Percentiles rank a stretch among this genome's conserved stretches.
Evolutionary conservation across 1,140 invertebrate genomes (phyloP).

Genomic region (Medauroidea extradentata): DNA sequence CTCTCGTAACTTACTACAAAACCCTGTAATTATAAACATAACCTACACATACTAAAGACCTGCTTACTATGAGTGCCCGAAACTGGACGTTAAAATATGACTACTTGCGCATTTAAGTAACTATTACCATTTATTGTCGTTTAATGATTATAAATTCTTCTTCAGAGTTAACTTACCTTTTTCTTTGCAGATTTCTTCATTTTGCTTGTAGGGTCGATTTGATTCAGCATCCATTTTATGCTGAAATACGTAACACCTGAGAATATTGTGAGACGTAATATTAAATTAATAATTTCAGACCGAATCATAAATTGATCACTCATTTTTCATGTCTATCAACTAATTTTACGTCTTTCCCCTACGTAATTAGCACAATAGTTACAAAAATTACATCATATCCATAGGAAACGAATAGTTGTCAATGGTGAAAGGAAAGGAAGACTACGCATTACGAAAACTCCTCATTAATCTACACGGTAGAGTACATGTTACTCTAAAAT

Average conservation of each 20-base stretch:
- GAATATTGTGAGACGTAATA: conserved; percentile 6
- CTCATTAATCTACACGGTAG: no score
- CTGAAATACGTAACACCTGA: conserved; percentile 8
- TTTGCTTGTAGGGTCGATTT: conserved; percentile 9
- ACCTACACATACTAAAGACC: not conserved
- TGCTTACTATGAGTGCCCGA: not conserved
- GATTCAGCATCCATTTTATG: conserved; percentile 11
- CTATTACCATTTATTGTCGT: no score
- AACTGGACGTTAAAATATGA: not conserved
- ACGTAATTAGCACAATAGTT: no score
- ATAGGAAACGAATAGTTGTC: no score
- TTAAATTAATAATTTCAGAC: conserved; percentile 7
- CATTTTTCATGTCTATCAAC: no score
- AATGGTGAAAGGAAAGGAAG: no score
- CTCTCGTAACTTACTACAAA: not conserved
- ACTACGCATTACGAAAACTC: no score
- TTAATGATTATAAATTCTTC: not conserved
- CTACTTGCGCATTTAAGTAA: no score
- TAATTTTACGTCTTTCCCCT: no score
- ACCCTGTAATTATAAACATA: not conserved
- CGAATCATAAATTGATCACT: not conserved
- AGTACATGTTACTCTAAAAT: no score
- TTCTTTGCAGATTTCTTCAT: conserved; percentile 11
- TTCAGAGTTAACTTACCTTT: conserved; percentile 6
- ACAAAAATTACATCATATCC: no score